Conservation (phyloP, 2,113 vertebrate species). For the Oenanthe melanoleuca region DNA sequence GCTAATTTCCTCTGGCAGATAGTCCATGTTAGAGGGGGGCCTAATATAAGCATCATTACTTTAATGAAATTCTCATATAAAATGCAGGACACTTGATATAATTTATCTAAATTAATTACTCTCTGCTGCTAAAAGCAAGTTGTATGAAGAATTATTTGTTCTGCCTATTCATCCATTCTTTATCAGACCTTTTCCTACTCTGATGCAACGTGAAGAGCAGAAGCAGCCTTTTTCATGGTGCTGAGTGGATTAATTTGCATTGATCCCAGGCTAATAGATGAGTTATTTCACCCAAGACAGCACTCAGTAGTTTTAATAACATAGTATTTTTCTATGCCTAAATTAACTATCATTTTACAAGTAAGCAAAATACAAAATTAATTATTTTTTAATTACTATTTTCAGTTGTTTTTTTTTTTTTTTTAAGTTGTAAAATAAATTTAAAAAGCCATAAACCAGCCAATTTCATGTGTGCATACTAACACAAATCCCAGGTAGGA, state of each 20-base stretch:
- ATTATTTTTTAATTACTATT: neutral
- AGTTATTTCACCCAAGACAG: conserved; percentile 45
- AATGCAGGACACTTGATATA: conserved; percentile 60
- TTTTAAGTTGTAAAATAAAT: neutral
- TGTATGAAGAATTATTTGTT: conserved; percentile 69
- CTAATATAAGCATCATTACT: conserved; percentile 55
- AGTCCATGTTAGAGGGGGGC: conserved; percentile 24
- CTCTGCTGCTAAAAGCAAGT: conserved; percentile 50
- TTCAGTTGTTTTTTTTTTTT: neutral
- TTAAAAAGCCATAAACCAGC: neutral
- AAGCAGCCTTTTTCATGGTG: conserved; percentile 8
- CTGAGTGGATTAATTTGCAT: conserved; percentile 53
- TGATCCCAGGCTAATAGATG: conserved; percentile 21
- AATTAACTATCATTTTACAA: neutral
- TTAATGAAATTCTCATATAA: conserved; percentile 63
- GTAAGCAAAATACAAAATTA: neutral
- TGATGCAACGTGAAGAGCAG: conserved; percentile 4
- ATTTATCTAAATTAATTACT: conserved; percentile 73
- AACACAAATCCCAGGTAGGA: neutral
- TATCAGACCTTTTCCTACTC: conserved; percentile 50
- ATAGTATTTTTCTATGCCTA: conserved; percentile 15
- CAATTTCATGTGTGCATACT: neutral
- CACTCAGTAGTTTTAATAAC: conserved; percentile 28
- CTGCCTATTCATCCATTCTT: conserved; percentile 59
- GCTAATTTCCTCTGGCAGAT: conserved; percentile 26